phyloP scores from a whole-genome alignment of 2,888 invertebrate species.

The Allolobophora icterica region DNA sequence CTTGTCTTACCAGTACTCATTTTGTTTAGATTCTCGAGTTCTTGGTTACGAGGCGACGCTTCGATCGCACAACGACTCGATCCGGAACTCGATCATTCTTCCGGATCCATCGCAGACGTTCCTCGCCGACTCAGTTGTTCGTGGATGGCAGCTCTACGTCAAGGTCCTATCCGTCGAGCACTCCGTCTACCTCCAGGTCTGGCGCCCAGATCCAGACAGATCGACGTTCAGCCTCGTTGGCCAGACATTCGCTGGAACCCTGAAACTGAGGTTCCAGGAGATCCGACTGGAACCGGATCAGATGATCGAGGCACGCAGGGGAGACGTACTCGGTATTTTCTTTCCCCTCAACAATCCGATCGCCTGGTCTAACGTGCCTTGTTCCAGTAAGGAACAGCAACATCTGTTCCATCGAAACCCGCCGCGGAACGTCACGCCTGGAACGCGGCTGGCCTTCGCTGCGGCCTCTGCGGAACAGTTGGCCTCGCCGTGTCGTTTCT shows the following conservation, averaged over 20 bases:
- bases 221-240: conserved; percentile 44
- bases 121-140: conserved; percentile 41
- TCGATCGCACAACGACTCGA: conserved; percentile 41
- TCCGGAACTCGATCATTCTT: conserved; percentile 41
- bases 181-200: conserved; percentile 38
- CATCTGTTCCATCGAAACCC: conserved; percentile 32
- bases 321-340: conserved; percentile 45
- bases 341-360: conserved; percentile 45
- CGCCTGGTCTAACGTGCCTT: conserved; percentile 45
- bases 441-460: conserved; percentile 38
- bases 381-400: conserved; percentile 41
- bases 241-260: conserved; percentile 43
- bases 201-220: conserved; percentile 27
- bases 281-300: conserved; percentile 28
- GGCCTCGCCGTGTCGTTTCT: conserved; percentile 44
- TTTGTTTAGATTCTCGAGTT: conserved; percentile 38
- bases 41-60: conserved; percentile 47
- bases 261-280: conserved; percentile 42
- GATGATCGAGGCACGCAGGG: conserved; percentile 36
- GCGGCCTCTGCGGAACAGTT: neutral
- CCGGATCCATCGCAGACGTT: conserved; percentile 46
- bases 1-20: neutral
- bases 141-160: conserved; percentile 46
- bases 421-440: conserved; percentile 33
- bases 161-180: conserved; percentile 45